Conservation (phyloP, 2,888 invertebrate species). For the Caenorhabditis angaria region DNA sequence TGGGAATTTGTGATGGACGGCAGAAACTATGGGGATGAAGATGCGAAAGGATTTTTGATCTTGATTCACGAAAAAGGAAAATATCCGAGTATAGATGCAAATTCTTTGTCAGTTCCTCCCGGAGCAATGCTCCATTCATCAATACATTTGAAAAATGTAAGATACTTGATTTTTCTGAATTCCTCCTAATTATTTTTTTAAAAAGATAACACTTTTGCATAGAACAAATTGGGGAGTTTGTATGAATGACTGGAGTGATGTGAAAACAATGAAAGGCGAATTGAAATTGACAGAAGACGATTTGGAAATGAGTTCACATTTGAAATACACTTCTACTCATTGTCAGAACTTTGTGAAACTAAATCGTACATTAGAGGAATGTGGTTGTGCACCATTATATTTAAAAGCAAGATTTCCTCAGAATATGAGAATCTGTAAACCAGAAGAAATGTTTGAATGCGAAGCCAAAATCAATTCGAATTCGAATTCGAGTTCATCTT, state of each 20-base stretch:
- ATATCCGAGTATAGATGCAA: constrained; percentile 39
- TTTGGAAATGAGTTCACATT: constrained; percentile 17
- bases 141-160: constrained; percentile 53
- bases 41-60: constrained; percentile 46
- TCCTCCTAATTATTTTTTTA: constrained; percentile 7
- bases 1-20: constrained; percentile 53
- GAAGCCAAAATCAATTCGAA: not conserved
- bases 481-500: not conserved
- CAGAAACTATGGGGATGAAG: constrained; percentile 11
- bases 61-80: constrained; percentile 44
- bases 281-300: no score
- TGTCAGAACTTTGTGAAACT: constrained; percentile 50
- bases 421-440: constrained; percentile 7
- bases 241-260: constrained; percentile 19
- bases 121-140: constrained; percentile 48
- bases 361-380: constrained; percentile 26
- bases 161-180: not conserved
- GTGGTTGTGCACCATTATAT: constrained; percentile 46
- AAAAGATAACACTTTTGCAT: constrained; percentile 52
- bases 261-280: no score
- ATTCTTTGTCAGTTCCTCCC: constrained; percentile 48
- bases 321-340: constrained; percentile 53
- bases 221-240: constrained; percentile 58
- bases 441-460: constrained; percentile 12
- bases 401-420: constrained; percentile 6